Base-by-base conservation (phyloP, 2,113 vertebrate species). In the Macrotis lagotis region DNA sequence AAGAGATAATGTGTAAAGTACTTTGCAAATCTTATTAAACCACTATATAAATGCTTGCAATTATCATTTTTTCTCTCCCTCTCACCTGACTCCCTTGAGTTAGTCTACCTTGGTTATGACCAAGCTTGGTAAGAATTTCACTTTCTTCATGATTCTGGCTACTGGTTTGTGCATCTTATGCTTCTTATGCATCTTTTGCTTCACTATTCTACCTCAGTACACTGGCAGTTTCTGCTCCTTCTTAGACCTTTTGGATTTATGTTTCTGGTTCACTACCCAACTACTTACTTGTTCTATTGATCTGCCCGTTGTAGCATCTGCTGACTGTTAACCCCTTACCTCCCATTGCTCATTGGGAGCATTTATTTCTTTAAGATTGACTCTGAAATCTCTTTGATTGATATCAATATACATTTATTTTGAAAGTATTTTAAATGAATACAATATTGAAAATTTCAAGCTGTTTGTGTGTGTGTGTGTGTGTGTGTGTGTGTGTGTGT, bases 371-470 rank as follows among this genome's bases (percentile, higher is more conserved):
- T 94, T 91, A 91, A 89, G 92, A 92, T 22, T 83, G 14, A 83
- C n/a, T 44, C 37, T 28, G 90, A 66, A 91, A 89, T 93, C 6
- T 16, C 48, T 14, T 51, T 28, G 66, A 92, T 89, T 95, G n/a
- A 94, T 96, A 51, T 25, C 59, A 31, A 91, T 92, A 92, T 90
- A 89, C 22, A 89, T 94, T 95, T 96, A 88, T 53, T 44, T 44
- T 83, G 66, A 83, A 83, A 83, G n/a, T 93, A 55, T 55, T 93
- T 92, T 89, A 83, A 37, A 90, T 12, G 12, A 59, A 48, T 95
- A 97, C 83, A n/a, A 92, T 90, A 91, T 95, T 88, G 50, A 91
- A 97, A 55, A 83, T 51, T 7, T 83, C 52, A 51, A 92, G 16
- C 53, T 51, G 74, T 95, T 51, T 48, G 51, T 52, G 51, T 52